Evolutionary conservation across 2,888 invertebrate species (phyloP).

Genomic region (Lottia gigantea): DNA sequence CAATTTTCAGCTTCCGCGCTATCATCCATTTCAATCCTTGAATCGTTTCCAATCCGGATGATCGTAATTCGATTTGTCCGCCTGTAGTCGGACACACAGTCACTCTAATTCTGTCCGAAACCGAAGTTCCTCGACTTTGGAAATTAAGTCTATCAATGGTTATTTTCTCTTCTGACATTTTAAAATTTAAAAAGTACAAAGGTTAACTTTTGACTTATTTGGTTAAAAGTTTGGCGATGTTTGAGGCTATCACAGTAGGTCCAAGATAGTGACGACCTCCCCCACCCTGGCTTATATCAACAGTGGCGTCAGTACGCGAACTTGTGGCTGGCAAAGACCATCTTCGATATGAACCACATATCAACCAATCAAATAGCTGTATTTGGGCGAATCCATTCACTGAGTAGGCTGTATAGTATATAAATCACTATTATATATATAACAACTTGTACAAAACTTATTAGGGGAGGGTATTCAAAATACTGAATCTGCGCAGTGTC

Average conservation of each 20-base stretch:
- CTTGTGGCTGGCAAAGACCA: conserved; percentile 3
- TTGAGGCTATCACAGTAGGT: conserved; percentile 1
- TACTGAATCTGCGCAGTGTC: no score
- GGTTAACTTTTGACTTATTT: not conserved
- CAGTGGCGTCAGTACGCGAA: conserved; percentile 10
- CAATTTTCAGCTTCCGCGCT: conserved; percentile 1
- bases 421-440: no score
- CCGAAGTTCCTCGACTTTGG: conserved; percentile 1
- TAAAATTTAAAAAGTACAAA: not conserved
- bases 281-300: not conserved
- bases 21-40: conserved; percentile 3
- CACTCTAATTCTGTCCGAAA: conserved; percentile 5
- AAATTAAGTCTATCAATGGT: not conserved
- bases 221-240: not conserved
- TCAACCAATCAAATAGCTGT: not conserved
- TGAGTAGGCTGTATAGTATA: conserved; percentile 2
- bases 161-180: conserved; percentile 5
- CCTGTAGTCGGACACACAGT: conserved; percentile 5
- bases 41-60: not conserved
- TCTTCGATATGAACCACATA: conserved; percentile 6
- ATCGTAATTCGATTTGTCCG: not conserved
- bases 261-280: conserved; percentile 1
- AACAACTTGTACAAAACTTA: no score
- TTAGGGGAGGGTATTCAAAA: no score
- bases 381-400: conserved; percentile 4